Percentiles rank a stretch among this genome's conserved stretches.
phyloP scores from a whole-genome alignment of 1,140 invertebrate species.

The Portunus trituberculatus region DNA sequence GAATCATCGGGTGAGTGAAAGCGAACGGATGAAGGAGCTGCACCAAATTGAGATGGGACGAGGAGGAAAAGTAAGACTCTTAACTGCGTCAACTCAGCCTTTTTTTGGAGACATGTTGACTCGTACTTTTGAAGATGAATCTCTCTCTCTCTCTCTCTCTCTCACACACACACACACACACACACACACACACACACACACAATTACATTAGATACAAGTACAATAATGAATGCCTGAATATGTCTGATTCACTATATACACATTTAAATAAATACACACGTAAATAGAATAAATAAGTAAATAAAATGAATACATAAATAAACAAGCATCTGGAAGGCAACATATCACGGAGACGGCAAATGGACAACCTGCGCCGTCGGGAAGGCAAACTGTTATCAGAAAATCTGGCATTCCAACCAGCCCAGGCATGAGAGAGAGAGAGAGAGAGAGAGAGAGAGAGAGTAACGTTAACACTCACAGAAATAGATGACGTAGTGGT shows the following conservation, averaged over 20 bases:
- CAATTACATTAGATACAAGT: too few relatives aligned
- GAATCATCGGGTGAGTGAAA: neutral
- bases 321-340: neutral
- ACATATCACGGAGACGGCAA: neutral
- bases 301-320: too few relatives aligned
- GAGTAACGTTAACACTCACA: too few relatives aligned
- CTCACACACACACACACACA: neutral
- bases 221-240: too few relatives aligned
- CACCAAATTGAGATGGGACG: neutral
- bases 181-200: too few relatives aligned
- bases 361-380: neutral
- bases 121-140: neutral
- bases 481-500: too few relatives aligned
- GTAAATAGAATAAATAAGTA: neutral
- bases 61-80: neutral
- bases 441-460: constrained; percentile 7
- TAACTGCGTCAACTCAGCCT: too few relatives aligned
- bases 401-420: constrained; percentile 33
- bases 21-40: neutral
- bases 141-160: neutral
- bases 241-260: too few relatives aligned
- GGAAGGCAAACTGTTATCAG: constrained; percentile 42
- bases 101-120: neutral
- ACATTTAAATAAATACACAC: too few relatives aligned
- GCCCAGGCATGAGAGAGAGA: constrained; percentile 17